phyloP scores from a whole-genome alignment of 30 jellyfish, hydroid and myxozoan genomes.

The Morbakka virulenta region DNA sequence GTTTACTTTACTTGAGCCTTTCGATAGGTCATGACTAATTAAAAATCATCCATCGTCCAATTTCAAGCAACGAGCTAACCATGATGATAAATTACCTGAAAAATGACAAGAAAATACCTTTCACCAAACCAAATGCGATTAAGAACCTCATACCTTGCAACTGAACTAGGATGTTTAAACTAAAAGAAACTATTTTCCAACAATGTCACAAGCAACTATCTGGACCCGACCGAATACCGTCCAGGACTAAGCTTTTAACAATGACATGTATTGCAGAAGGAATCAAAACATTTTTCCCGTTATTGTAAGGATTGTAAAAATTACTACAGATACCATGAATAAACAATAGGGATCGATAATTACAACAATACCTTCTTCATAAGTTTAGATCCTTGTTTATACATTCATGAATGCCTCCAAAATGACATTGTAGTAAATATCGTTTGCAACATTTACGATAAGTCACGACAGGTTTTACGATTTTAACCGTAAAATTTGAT shows the following conservation, averaged over 20 bases:
- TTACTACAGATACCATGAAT: slow-evolving; percentile 58
- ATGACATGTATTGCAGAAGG: slow-evolving; percentile 10
- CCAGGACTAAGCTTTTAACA: slow-evolving; percentile 1
- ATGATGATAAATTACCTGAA: not conserved
- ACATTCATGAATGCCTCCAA: slow-evolving; percentile 1
- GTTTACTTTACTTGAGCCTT: too few relatives aligned
- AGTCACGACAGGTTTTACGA: too few relatives aligned
- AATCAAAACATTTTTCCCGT: slow-evolving; percentile 4
- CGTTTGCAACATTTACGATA: not conserved
- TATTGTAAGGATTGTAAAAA: slow-evolving; percentile 36
- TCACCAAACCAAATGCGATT: not conserved
- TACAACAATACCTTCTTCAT: slow-evolving; percentile 40
- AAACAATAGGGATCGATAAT: slow-evolving; percentile 40
- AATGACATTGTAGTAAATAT: slow-evolving; percentile 26
- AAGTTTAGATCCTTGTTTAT: slow-evolving; percentile 29
- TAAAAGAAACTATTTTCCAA: not conserved
- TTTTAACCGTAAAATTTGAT: not conserved
- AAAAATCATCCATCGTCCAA: not conserved
- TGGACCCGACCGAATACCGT: slow-evolving; percentile 12
- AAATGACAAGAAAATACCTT: not conserved
- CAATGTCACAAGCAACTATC: not conserved
- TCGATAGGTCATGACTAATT: too few relatives aligned
- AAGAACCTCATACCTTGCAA: not conserved
- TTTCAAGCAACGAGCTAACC: not conserved
- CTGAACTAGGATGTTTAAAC: not conserved